A percentile compares a stretch with the other conserved stretches of the same genome.
These are phyloP conservation scores for Sceloporus tristichus DNA, from an alignment of 2,113 vertebrate species.

Conservation along the genomic window DNA sequence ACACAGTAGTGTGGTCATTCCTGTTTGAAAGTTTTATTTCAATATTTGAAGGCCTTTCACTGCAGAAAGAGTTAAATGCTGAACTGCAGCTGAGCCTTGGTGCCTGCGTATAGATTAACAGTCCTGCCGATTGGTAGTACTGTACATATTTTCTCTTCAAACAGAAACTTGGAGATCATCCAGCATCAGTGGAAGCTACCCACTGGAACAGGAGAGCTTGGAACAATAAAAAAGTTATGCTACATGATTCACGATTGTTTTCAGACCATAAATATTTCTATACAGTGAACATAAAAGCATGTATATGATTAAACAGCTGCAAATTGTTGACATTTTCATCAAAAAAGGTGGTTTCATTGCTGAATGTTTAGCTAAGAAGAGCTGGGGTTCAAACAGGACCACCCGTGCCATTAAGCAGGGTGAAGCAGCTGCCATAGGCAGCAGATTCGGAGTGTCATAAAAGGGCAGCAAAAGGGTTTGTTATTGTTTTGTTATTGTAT, in stretches of 20 bases:
- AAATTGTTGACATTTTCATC: slow-evolving; percentile 49
- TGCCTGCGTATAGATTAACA: slow-evolving; percentile 57
- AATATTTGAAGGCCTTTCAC: slow-evolving; percentile 52
- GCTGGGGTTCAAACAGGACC: not conserved
- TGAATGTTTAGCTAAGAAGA: not conserved
- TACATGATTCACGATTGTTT: slow-evolving; percentile 70
- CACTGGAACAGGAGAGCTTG: slow-evolving; percentile 78
- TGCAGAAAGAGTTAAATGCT: slow-evolving; percentile 40
- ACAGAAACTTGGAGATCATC: slow-evolving; percentile 79
- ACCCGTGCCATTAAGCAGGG: not conserved
- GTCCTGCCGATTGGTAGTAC: slow-evolving; percentile 60
- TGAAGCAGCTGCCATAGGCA: not conserved
- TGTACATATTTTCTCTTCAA: slow-evolving; percentile 73
- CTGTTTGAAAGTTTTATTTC: slow-evolving; percentile 63
- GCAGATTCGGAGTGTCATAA: not conserved
- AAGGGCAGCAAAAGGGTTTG: not conserved
- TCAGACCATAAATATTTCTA: slow-evolving; percentile 62
- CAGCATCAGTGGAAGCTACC: slow-evolving; percentile 79
- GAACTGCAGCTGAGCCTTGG: slow-evolving; percentile 73
- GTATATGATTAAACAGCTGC: slow-evolving; percentile 35
- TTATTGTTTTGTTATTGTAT: not conserved
- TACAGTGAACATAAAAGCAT: slow-evolving; percentile 31
- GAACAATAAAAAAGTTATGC: slow-evolving; percentile 66
- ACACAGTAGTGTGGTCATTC: slow-evolving; percentile 38
- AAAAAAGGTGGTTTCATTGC: not conserved